phyloP scores from a whole-genome alignment of 2,888 invertebrate genomes.

The Isoperla grammatica region DNA sequence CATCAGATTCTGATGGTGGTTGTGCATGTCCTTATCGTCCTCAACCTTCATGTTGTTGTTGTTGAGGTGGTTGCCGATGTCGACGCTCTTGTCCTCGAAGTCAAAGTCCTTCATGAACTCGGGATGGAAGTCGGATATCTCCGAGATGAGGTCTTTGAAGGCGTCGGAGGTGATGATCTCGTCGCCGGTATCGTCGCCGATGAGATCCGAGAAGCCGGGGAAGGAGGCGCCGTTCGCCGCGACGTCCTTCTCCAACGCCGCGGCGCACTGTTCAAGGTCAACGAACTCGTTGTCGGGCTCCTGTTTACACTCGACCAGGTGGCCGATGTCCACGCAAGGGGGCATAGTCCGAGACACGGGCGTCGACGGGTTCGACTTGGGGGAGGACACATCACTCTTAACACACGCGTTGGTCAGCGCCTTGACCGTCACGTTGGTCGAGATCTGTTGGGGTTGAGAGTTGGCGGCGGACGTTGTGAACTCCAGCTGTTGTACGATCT shows the following conservation, averaged over 20 bases:
- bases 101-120: conserved; percentile 76
- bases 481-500: conserved; percentile 87
- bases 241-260: conserved; percentile 78
- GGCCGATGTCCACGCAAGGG: conserved; percentile 50
- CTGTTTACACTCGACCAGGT: conserved; percentile 70
- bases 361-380: conserved; percentile 47
- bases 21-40: no score
- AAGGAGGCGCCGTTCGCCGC: conserved; percentile 60
- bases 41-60: conserved; percentile 42
- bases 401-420: conserved; percentile 64
- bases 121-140: conserved; percentile 74
- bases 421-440: conserved; percentile 88
- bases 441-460: conserved; percentile 83
- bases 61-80: conserved; percentile 31
- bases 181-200: conserved; percentile 76
- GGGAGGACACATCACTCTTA: conserved; percentile 51
- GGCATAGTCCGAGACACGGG: conserved; percentile 39
- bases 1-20: conserved; percentile 20
- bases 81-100: conserved; percentile 56
- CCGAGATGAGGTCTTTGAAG: conserved; percentile 81
- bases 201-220: conserved; percentile 72
- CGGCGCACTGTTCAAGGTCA: conserved; percentile 79
- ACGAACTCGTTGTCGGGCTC: conserved; percentile 82
- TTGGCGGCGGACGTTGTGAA: conserved; percentile 84
- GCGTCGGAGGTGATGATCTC: conserved; percentile 69